A percentile compares a stretch with the other conserved stretches of the same genome.
These are phyloP conservation scores for Pyrocephalus nanus DNA, from an alignment of 2,797 vertebrate genomes.

Conservation along the genomic window DNA sequence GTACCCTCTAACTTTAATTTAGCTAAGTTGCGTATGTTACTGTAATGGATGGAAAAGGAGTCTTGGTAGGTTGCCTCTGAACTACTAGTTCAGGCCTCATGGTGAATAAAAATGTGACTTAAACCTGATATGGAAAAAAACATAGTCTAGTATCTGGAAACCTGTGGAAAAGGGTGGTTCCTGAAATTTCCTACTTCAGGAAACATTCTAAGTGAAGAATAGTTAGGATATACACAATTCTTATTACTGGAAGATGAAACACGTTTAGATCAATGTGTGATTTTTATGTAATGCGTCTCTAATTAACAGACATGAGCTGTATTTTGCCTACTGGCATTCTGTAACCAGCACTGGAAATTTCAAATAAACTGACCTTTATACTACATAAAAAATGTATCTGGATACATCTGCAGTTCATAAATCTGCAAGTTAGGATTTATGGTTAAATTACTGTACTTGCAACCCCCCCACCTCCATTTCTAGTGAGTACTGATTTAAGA, in stretches of 20 bases:
- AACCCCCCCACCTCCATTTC: accelerated
- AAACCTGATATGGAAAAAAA: background rate
- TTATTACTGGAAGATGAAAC: background rate
- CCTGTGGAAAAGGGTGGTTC: background rate
- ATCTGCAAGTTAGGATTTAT: background rate
- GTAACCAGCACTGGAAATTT: background rate
- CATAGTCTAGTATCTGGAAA: background rate
- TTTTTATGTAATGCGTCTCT: background rate
- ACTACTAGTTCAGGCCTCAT: background rate
- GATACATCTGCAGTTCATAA: background rate
- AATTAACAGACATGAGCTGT: background rate
- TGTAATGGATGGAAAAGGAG: background rate
- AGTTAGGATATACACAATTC: background rate
- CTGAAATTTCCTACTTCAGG: background rate
- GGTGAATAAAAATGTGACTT: background rate
- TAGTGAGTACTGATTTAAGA: background rate
- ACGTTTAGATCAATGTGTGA: background rate
- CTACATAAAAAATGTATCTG: background rate
- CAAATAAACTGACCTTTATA: background rate
- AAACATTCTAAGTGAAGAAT: background rate
- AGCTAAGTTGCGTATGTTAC: background rate
- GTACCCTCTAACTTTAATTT: background rate
- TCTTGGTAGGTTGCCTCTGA: background rate
- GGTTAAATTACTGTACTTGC: background rate
- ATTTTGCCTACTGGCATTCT: background rate